Conservation (phyloP, 2,113 vertebrate species). For the Oriolus oriolus region DNA sequence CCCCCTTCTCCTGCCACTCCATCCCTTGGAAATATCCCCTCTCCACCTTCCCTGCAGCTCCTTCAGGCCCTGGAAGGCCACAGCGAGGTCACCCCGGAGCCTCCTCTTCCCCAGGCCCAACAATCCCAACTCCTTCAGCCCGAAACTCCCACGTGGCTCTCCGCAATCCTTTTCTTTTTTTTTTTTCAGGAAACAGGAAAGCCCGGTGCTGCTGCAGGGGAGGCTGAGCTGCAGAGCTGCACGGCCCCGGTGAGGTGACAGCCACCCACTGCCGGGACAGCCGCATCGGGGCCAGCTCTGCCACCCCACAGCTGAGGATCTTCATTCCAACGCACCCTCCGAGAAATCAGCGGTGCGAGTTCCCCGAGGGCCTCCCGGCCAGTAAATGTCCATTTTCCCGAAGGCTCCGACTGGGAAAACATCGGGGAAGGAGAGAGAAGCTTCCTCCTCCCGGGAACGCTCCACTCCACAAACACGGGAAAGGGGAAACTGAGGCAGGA, state of each 20-base stretch:
- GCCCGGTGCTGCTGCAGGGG: background rate
- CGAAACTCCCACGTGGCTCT: background rate
- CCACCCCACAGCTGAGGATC: background rate
- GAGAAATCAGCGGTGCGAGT: rapidly evolving
- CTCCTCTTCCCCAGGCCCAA: background rate
- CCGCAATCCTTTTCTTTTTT: background rate
- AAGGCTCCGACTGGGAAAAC: background rate
- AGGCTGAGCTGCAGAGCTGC: background rate
- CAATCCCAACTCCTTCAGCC: background rate
- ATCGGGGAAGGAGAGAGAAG: background rate
- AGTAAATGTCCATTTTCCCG: background rate
- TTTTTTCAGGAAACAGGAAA: background rate
- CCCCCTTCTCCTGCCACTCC: background rate
- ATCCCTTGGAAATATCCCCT: background rate
- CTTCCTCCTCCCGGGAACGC: background rate
- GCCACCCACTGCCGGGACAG: background rate
- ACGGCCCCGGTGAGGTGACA: background rate
- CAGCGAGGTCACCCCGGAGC: background rate
- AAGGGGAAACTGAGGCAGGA: background rate
- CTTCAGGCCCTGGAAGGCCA: background rate
- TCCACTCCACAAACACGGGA: background rate
- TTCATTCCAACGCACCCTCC: rapidly evolving
- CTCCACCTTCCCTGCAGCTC: background rate
- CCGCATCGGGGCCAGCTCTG: background rate
- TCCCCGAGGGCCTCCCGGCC: background rate